Evolutionary conservation across 2,797 vertebrate species (phyloP).

Genomic region (Lerista edwardsae): DNA sequence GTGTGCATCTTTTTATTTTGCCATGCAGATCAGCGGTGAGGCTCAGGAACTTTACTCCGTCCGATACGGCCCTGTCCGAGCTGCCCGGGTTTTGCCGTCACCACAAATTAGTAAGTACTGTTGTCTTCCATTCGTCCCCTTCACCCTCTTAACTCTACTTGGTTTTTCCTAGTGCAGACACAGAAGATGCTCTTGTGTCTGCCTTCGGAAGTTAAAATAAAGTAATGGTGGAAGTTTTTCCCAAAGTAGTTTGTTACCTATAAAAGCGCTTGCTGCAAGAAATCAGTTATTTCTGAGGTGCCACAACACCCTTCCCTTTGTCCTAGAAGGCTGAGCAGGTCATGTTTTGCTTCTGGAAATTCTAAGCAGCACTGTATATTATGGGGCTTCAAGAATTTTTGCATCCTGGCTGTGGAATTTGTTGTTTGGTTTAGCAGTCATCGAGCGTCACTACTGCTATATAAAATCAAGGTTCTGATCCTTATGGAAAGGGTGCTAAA

Average conservation of each 20-base stretch:
- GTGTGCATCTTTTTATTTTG: constrained; percentile 18
- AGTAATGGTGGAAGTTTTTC: not conserved
- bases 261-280: too few species aligned
- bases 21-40: constrained; percentile 90
- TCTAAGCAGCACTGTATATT: too few species aligned
- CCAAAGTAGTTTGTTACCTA: too few species aligned
- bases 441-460: not conserved
- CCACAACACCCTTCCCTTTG: too few species aligned
- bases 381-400: not conserved
- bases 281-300: too few species aligned
- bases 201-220: not conserved
- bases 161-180: not conserved
- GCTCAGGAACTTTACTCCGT: constrained; percentile 97
- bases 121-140: rapidly evolving
- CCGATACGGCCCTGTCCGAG: constrained; percentile 91
- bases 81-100: constrained; percentile 90
- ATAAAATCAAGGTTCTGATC: not conserved
- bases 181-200: not conserved
- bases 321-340: not conserved
- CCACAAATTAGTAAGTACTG: constrained; percentile 91
- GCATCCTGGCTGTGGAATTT: not conserved
- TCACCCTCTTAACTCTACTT: not conserved
- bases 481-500: not conserved
- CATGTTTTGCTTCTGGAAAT: not conserved
- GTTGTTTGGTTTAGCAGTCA: not conserved